phyloP scores from a whole-genome alignment of 1,140 invertebrate species.

The Cryptotermes secundus region DNA sequence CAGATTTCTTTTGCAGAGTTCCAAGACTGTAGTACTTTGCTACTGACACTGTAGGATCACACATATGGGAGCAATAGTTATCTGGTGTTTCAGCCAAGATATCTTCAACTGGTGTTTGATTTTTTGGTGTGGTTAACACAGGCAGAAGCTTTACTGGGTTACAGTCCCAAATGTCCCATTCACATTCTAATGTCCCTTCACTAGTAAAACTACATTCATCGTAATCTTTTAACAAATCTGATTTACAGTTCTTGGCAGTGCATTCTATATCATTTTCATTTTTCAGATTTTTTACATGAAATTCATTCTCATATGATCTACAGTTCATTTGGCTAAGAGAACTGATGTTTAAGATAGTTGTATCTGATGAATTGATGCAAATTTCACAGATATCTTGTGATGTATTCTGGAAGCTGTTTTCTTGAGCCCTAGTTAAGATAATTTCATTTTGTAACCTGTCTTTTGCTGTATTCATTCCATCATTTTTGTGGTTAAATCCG shows the following conservation, averaged over 20 bases:
- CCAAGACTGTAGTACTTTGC: slow-evolving; percentile 33
- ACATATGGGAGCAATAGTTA: slow-evolving; percentile 25
- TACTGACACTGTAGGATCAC: slow-evolving; percentile 32
- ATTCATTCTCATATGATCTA: background rate
- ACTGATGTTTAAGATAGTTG: background rate
- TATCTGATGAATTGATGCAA: background rate
- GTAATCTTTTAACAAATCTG: background rate
- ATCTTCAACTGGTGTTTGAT: background rate
- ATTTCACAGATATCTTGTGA: slow-evolving; percentile 3
- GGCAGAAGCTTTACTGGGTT: background rate
- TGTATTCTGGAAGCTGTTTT: background rate
- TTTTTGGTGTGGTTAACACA: background rate
- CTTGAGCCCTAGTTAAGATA: background rate
- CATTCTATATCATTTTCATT: background rate
- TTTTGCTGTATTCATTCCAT: background rate
- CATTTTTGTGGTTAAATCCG: background rate
- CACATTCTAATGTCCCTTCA: slow-evolving; percentile 20
- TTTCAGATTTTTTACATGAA: background rate
- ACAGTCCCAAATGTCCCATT: slow-evolving; percentile 31
- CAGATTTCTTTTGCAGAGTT: background rate
- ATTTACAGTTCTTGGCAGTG: background rate
- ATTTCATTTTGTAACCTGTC: background rate
- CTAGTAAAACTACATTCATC: slow-evolving; percentile 10
- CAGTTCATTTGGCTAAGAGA: background rate
- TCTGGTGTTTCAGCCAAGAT: background rate